phyloP scores from a whole-genome alignment of 2,797 vertebrate species.

The Melanotaenia trifasciata region DNA sequence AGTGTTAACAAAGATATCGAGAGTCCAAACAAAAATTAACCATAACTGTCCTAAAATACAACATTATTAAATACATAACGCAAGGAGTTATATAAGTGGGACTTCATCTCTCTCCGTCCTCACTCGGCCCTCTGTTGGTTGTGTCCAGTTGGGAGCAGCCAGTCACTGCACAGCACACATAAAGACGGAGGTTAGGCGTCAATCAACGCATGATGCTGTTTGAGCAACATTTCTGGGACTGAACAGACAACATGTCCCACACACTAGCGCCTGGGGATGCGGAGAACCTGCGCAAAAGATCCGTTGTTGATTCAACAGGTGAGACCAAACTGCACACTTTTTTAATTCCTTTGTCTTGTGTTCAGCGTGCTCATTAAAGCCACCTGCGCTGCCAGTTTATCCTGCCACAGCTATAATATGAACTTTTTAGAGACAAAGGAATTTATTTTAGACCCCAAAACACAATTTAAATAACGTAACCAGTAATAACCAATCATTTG shows the following conservation, averaged over 20 bases:
- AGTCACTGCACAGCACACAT: neutral
- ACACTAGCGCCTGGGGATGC: constrained; percentile 54
- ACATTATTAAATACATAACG: neutral
- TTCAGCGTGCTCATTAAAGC: constrained; percentile 17
- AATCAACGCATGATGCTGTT: neutral
- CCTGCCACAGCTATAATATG: neutral
- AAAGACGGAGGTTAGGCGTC: neutral
- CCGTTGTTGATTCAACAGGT: constrained; percentile 75
- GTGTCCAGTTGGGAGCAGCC: neutral
- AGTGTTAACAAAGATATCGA: neutral
- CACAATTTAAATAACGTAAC: neutral
- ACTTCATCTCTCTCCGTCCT: neutral
- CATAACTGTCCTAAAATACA: neutral
- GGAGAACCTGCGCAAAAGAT: constrained; percentile 73
- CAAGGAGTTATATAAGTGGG: neutral
- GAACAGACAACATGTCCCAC: constrained; percentile 53
- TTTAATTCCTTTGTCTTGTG: neutral
- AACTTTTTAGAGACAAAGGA: neutral
- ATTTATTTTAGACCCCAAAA: neutral
- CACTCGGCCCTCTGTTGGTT: neutral
- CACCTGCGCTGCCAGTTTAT: constrained; percentile 39
- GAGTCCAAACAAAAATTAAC: neutral
- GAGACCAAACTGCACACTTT: constrained; percentile 20
- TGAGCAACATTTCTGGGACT: neutral
- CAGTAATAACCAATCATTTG: no score